A percentile compares a stretch with the other conserved stretches of the same genome.
These are phyloP conservation scores for Aricia artaxerxes DNA, from an alignment of 2,888 invertebrate genomes.

Conservation along the genomic window DNA sequence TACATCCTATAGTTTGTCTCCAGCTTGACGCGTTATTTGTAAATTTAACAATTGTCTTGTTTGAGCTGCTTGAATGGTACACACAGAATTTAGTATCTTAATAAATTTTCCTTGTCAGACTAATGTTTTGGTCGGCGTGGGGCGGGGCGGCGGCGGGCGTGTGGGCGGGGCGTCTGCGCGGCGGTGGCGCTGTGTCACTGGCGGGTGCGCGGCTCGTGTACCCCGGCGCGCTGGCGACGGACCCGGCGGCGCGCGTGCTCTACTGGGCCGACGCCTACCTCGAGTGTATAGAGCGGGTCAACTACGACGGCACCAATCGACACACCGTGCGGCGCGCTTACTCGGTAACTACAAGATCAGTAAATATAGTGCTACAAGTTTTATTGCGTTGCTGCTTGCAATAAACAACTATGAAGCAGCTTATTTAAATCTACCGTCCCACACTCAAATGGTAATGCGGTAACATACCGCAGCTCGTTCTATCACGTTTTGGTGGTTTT, in stretches of 20 bases:
- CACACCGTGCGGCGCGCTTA: slow-evolving; percentile 80
- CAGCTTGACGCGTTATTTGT: too few species aligned
- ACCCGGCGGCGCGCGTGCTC: slow-evolving; percentile 84
- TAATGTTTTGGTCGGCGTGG: slow-evolving; percentile 90
- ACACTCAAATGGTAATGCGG: too few species aligned
- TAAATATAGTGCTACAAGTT: too few species aligned
- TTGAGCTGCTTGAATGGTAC: too few species aligned
- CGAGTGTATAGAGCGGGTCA: slow-evolving; percentile 88
- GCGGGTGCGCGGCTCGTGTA: slow-evolving; percentile 87
- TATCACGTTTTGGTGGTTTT: too few species aligned
- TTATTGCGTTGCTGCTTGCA: too few species aligned
- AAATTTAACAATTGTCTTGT: too few species aligned
- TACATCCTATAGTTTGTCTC: too few species aligned
- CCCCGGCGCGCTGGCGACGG: slow-evolving; percentile 86
- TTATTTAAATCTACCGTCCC: too few species aligned
- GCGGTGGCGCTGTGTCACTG: slow-evolving; percentile 80
- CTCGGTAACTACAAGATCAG: slow-evolving; percentile 55
- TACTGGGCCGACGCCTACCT: slow-evolving; percentile 92
- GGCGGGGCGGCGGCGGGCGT: slow-evolving; percentile 83
- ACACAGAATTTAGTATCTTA: neutral
- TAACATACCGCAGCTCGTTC: too few species aligned
- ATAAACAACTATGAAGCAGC: too few species aligned
- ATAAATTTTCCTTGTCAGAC: slow-evolving; percentile 58
- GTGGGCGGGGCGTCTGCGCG: slow-evolving; percentile 84
- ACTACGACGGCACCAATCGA: slow-evolving; percentile 87